Percentiles rank a stretch among this genome's conserved stretches.
Evolutionary conservation across 2,888 invertebrate genomes (phyloP).

Genomic region (Microplitis deprimator): DNA sequence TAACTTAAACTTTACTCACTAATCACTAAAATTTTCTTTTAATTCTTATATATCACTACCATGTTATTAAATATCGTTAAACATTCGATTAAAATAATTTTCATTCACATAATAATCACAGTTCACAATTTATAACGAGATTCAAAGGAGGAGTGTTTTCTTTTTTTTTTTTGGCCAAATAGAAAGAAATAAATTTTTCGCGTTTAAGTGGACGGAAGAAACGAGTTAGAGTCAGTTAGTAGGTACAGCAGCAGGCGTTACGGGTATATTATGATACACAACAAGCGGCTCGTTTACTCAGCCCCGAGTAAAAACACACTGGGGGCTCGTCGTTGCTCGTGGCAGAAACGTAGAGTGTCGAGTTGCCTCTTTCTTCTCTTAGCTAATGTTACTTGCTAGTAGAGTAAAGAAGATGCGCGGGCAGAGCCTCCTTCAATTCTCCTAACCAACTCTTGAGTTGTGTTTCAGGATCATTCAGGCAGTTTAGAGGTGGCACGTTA

Average conservation of each 20-base stretch:
- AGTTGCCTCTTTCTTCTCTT: slow-evolving; percentile 44
- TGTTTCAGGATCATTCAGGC: slow-evolving; percentile 9
- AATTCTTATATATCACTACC: neutral
- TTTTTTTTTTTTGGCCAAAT: neutral
- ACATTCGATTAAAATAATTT: neutral
- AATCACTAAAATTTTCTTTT: neutral
- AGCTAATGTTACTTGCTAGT: slow-evolving; percentile 14
- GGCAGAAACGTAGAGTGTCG: slow-evolving; percentile 50
- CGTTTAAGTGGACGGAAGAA: neutral
- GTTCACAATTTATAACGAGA: neutral
- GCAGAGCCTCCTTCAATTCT: slow-evolving; percentile 39
- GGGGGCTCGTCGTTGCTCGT: slow-evolving; percentile 58
- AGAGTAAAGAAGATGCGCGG: slow-evolving; percentile 25
- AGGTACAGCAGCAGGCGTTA: slow-evolving; percentile 52
- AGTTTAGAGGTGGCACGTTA: slow-evolving; percentile 35
- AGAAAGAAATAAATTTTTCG: neutral
- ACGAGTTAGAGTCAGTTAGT: slow-evolving; percentile 18
- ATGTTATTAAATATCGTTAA: neutral
- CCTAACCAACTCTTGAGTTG: slow-evolving; percentile 32
- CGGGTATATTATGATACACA: slow-evolving; percentile 84
- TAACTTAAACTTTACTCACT: neutral
- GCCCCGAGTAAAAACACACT: slow-evolving; percentile 72
- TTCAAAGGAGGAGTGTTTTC: neutral
- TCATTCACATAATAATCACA: neutral
- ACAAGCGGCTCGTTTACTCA: slow-evolving; percentile 87